A percentile compares a stretch with the other conserved stretches of the same genome.
Evolutionary conservation across 2,113 vertebrate species (phyloP).

Genomic region (Gavialis gangeticus): DNA sequence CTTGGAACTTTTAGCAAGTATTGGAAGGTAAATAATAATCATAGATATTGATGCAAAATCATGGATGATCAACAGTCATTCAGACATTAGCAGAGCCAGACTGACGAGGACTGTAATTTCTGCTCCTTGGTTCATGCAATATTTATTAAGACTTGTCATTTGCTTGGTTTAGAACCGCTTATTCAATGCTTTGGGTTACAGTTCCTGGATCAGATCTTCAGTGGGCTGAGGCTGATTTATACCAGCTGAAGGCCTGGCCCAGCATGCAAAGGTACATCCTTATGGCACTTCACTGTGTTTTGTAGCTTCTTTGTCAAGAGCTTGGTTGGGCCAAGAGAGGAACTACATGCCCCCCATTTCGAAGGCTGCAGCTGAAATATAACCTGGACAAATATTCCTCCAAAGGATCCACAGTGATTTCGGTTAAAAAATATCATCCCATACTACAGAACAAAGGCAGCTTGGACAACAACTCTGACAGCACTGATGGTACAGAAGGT

Average conservation of each 20-base stretch:
- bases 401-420: slow-evolving; percentile 68
- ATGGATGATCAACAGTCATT: neutral
- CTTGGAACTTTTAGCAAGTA: neutral
- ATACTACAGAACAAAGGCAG: neutral
- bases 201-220: neutral
- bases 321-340: slow-evolving; percentile 82
- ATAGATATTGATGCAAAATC: neutral
- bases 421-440: slow-evolving; percentile 78
- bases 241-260: accelerated
- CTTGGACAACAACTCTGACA: neutral
- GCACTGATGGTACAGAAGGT: slow-evolving; percentile 8
- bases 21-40: neutral
- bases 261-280: neutral
- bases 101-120: neutral
- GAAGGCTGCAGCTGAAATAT: slow-evolving; percentile 81
- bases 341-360: slow-evolving; percentile 74
- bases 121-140: neutral
- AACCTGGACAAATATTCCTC: slow-evolving; percentile 86
- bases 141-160: neutral
- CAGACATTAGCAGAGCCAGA: neutral
- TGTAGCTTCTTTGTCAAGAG: slow-evolving; percentile 83
- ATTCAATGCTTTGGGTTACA: neutral
- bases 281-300: accelerated
- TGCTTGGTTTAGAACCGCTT: neutral
- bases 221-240: neutral